phyloP scores from a whole-genome alignment of 2,888 invertebrate species.

The Sclerodermus sp. region DNA sequence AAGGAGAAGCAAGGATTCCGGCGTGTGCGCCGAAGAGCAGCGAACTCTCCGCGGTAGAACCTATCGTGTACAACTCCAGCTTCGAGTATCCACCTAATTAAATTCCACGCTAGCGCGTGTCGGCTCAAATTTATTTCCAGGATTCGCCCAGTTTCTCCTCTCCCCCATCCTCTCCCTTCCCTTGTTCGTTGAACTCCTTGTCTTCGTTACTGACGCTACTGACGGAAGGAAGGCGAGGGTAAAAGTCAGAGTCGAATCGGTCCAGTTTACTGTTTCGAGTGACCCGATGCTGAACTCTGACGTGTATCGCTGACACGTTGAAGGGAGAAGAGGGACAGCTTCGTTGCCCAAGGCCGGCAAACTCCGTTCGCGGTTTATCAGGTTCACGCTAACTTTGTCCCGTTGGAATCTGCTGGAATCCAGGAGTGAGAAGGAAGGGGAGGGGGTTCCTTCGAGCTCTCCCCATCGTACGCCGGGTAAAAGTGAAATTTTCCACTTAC shows the following conservation, averaged over 20 bases:
- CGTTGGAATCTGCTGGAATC: not conserved
- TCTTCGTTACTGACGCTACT: too few relatives aligned
- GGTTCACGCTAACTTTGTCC: not conserved
- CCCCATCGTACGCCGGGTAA: too few relatives aligned
- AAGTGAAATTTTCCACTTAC: too few relatives aligned
- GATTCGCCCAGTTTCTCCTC: conserved; percentile 3
- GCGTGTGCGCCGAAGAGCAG: not conserved
- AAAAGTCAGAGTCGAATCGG: too few relatives aligned
- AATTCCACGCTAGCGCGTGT: conserved; percentile 28
- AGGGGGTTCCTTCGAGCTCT: not conserved
- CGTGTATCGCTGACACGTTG: too few relatives aligned
- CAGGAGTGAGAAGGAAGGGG: not conserved
- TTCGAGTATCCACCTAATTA: conserved; percentile 41
- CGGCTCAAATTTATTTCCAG: too few relatives aligned
- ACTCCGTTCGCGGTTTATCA: too few relatives aligned
- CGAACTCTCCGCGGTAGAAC: conserved; percentile 14
- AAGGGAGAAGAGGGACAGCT: too few relatives aligned
- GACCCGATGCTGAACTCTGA: too few relatives aligned
- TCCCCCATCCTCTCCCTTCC: conserved; percentile 5
- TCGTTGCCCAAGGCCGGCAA: too few relatives aligned
- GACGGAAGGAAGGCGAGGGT: too few relatives aligned
- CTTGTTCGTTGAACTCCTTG: conserved; percentile 8
- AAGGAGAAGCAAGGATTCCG: conserved; percentile 1
- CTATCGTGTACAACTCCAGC: conserved; percentile 25
- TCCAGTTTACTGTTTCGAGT: too few relatives aligned